Evolutionary conservation across 1,140 invertebrate species (phyloP), one percentile per base, ranked within the genome.

Genomic region (Anastatus disparis): DNA sequence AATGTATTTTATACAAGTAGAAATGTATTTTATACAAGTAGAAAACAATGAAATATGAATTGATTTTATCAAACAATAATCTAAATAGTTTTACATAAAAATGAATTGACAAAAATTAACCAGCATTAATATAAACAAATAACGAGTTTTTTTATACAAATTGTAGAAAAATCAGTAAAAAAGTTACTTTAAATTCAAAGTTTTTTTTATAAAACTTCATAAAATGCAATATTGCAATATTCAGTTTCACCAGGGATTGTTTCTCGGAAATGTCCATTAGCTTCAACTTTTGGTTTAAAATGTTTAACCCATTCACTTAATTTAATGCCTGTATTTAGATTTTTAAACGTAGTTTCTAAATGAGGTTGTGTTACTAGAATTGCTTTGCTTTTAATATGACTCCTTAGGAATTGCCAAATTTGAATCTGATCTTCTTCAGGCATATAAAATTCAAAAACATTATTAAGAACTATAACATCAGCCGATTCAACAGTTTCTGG

Each of bases 361-460:
- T 85, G 84, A 58, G 90, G 90, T 42, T 88, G 86, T 2, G 86
- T 87, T n/a, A 91, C 79, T 9, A 92, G 71, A 56, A 89, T 85
- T 13, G 87, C 84, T 17, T 88, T 88, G 71, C 86, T 87, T 77
- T 87, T 88, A 0, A 90, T 81, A 70, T 87, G 79, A 22, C 85
- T 79, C 69, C 85, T 88, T 2, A 91, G 84, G 77, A 89, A 91
- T 71, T 81, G 80, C 91, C 90, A 92, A 58, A 90, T 87, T 72
- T 87, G 65, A 66, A 82, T 86, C 77, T 91, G 89, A 42, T 87
- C 84, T 15, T 86, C 80, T 65, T 81, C 69, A 42, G 87, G 75
- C 64, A 90, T 79, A 84, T 91, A 91, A 80, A 91, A 91, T 76
- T 91, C 90, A 77, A 91, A 88, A 10, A 89, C 86, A 81, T 91